Conservation (phyloP, 1,140 invertebrate species). For the Proales similis region DNA sequence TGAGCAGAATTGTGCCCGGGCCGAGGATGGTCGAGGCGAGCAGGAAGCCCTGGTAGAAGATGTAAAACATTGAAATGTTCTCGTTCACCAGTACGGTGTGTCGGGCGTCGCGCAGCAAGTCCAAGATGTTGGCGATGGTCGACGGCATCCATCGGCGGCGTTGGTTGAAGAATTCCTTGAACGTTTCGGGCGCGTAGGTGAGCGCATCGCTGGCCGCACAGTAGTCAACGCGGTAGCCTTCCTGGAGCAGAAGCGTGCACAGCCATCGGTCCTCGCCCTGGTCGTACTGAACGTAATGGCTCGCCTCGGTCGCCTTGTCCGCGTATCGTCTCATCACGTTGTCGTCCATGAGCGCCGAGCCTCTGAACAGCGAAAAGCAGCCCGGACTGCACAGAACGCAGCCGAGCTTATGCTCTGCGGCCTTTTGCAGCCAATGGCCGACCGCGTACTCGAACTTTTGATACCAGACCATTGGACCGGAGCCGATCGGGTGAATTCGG, state of each 20-base stretch:
- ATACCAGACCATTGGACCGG: constrained; percentile 49
- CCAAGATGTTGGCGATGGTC: constrained; percentile 63
- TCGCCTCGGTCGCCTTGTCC: constrained; percentile 44
- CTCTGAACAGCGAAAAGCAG: constrained; percentile 47
- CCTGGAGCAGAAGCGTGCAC: constrained; percentile 61
- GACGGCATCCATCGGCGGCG: constrained; percentile 62
- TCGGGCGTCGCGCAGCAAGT: constrained; percentile 57
- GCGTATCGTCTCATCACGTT: constrained; percentile 44
- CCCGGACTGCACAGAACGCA: constrained; percentile 47
- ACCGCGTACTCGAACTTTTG: constrained; percentile 48
- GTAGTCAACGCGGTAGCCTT: constrained; percentile 63
- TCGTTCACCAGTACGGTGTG: constrained; percentile 57
- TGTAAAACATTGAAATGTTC: constrained; percentile 60
- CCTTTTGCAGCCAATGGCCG: constrained; percentile 46
- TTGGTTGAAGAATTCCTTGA: constrained; percentile 55
- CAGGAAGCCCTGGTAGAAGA: constrained; percentile 54
- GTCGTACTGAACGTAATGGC: constrained; percentile 46
- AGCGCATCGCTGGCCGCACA: constrained; percentile 62
- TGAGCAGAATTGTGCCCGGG: constrained; percentile 61
- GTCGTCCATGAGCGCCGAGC: constrained; percentile 44
- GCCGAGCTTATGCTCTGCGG: constrained; percentile 45
- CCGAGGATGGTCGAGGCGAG: constrained; percentile 59
- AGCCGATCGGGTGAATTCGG: constrained; percentile 57
- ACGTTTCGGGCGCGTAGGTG: constrained; percentile 61
- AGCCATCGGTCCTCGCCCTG: constrained; percentile 63